Evolutionary conservation across 2,797 vertebrate genomes (phyloP), one percentile per base, ranked within the genome.

Genomic region (Manis javanica): DNA sequence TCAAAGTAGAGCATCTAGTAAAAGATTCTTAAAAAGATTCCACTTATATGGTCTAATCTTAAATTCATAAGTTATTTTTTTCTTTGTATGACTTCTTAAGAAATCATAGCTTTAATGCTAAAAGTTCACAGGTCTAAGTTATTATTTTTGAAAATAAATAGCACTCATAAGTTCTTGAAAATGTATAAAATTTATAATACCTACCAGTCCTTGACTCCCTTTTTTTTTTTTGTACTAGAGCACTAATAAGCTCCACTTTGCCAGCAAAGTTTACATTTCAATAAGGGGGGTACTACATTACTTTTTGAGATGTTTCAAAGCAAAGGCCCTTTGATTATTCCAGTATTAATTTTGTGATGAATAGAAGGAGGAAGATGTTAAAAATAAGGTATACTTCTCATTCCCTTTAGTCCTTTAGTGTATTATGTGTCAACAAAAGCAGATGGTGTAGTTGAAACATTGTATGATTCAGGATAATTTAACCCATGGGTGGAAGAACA

Each of bases 81-180:
- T 14, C 12, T 96, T 61, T 68, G 6, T 69, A 29, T 85, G 19
- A 55, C 5, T 61, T 79, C 1, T 68, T 88, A 1, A 79, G 26
- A 13, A 90, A 83, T 87, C 12, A 57, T 19, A 61, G 9, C 1
- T 92, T 85, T 49, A 1, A 1, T 86, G 46, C 29, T 74, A 39
- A 83, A 87, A 63, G 14, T 51, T 91, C 10, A 81, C 61, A 66
- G 83, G 63, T 59, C 69, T 61, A 64, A 53, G 6, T 53, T 93
- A 72, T 55, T 79, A 61, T 71, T 82, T 94, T 95, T 90, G 2
- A 89, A 74, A 92, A 53, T 77, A 51, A 77, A 77, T 4, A 88
- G 8, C 72, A 4, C 4, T 74, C 1, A 71, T 74, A 84, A 55
- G 46, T 1, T 63, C 42, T 31, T 29, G 39, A 78, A 64, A 85